phyloP scores from a whole-genome alignment of 2,797 vertebrate genomes.

The Peromyscus eremicus region DNA sequence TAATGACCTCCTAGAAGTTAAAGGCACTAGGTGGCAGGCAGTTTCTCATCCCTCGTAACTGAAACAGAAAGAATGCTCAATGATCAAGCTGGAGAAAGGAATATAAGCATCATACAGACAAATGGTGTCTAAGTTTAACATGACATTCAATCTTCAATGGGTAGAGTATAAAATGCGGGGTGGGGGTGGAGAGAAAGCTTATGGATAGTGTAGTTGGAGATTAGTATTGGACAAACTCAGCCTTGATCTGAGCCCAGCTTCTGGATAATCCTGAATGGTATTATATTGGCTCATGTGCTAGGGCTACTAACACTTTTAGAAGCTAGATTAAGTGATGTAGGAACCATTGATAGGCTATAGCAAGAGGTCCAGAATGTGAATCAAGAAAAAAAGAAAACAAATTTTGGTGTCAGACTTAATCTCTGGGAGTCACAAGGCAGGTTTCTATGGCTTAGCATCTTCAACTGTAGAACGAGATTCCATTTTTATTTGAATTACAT shows the following conservation, averaged over 20 bases:
- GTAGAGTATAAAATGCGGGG: neutral
- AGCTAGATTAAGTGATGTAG: neutral
- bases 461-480: slow-evolving; percentile 56
- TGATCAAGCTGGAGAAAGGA: neutral
- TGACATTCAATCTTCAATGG: neutral
- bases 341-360: neutral
- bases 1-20: neutral
- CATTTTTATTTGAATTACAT: slow-evolving; percentile 66
- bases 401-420: slow-evolving; percentile 46
- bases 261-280: neutral
- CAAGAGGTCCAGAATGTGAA: slow-evolving; percentile 45
- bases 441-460: slow-evolving; percentile 29
- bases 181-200: neutral
- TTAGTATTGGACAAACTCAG: neutral
- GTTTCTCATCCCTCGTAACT: neutral
- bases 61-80: neutral
- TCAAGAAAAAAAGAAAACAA: neutral
- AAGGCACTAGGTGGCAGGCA: neutral
- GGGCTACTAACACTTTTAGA: neutral
- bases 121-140: neutral
- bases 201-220: neutral
- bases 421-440: neutral
- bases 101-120: neutral
- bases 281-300: neutral
- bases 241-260: neutral